Evolutionary conservation across 2,113 vertebrate species (phyloP).

Genomic region (Pontoporia blainvillei): DNA sequence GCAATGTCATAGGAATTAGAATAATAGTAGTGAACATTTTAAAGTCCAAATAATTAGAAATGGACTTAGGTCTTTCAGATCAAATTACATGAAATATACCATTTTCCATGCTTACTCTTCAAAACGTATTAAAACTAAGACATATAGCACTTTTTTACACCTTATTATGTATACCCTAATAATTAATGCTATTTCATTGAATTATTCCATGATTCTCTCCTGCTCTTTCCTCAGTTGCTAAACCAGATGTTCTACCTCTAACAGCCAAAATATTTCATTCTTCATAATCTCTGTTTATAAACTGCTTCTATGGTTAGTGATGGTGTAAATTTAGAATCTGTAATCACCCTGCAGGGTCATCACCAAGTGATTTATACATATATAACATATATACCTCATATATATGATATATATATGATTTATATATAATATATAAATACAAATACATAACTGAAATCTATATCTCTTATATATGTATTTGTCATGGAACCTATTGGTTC

Average conservation of each 20-base stretch:
- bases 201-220: background rate
- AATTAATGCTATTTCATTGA: background rate
- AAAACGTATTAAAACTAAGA: background rate
- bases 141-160: background rate
- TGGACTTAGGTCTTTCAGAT: background rate
- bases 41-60: background rate
- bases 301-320: background rate
- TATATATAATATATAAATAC: background rate
- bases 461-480: background rate
- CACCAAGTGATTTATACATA: background rate
- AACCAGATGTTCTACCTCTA: background rate
- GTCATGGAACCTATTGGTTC: background rate
- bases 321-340: background rate
- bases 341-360: background rate
- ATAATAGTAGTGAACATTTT: background rate
- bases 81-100: background rate
- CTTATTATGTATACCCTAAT: background rate
- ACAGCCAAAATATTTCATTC: background rate
- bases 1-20: background rate
- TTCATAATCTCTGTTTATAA: background rate
- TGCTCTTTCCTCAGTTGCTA: background rate
- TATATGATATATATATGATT: background rate
- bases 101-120: background rate
- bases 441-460: background rate
- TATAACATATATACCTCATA: background rate